Conservation (phyloP, 2,888 invertebrate genomes). For the Unio delphinus region DNA sequence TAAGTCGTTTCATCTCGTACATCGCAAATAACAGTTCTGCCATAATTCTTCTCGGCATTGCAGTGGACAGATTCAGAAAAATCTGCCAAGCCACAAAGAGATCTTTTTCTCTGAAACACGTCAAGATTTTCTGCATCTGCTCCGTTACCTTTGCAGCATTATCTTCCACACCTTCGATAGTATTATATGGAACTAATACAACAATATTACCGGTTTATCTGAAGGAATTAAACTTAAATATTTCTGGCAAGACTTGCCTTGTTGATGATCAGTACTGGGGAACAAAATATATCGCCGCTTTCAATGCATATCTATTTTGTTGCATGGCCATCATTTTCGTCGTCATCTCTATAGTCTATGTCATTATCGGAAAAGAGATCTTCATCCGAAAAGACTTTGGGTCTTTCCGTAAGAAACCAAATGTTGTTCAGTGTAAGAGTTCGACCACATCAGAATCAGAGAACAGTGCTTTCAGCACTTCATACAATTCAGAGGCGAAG, state of each 20-base stretch:
- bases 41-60: constrained; percentile 42
- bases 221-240: constrained; percentile 7
- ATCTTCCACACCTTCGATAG: constrained; percentile 41
- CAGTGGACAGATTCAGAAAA: constrained; percentile 45
- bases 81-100: constrained; percentile 39
- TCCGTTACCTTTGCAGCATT: constrained; percentile 29
- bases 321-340: constrained; percentile 25
- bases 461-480: too few species aligned
- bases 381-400: constrained; percentile 9
- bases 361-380: constrained; percentile 34
- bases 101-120: constrained; percentile 36
- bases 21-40: constrained; percentile 47
- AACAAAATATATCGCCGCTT: constrained; percentile 30
- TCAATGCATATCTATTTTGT: constrained; percentile 33
- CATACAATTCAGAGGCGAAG: too few species aligned
- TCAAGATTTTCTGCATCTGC: constrained; percentile 34
- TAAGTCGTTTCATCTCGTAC: constrained; percentile 40
- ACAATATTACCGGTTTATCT: too few species aligned
- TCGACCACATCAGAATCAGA: too few species aligned
- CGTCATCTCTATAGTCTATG: constrained; percentile 35
- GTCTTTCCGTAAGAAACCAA: too few species aligned
- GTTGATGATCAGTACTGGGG: constrained; percentile 26
- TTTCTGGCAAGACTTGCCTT: constrained; percentile 34
- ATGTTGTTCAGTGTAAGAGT: too few species aligned
- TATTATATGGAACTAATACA: constrained; percentile 43